Conservation (phyloP, 2,888 invertebrate genomes). For the Seira musarum region DNA sequence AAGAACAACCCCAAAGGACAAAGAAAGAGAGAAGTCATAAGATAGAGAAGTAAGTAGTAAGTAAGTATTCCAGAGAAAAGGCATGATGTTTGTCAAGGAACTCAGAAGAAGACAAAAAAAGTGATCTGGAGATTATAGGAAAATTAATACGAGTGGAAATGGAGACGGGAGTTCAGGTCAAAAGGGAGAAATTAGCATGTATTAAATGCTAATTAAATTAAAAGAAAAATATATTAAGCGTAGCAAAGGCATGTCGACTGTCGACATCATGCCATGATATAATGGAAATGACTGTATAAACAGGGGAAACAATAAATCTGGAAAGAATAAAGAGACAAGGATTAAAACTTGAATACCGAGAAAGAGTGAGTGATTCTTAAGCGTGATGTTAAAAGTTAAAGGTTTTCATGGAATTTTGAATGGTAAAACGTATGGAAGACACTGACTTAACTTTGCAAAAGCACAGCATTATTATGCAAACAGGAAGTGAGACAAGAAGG, state of each 20-base stretch:
- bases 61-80: background rate
- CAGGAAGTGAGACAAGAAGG: too few relatives aligned
- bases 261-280: too few relatives aligned
- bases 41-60: background rate
- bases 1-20: constrained; percentile 58
- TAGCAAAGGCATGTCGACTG: too few relatives aligned
- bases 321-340: background rate
- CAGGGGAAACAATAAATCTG: background rate
- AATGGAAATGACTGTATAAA: background rate
- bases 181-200: constrained; percentile 56
- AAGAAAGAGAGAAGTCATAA: constrained; percentile 27
- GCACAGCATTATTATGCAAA: too few relatives aligned
- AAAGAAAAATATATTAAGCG: too few relatives aligned
- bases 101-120: background rate
- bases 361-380: constrained; percentile 5
- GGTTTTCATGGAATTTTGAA: too few relatives aligned
- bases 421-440: too few relatives aligned
- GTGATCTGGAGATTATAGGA: constrained; percentile 1
- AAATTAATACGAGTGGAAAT: background rate
- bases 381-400: too few relatives aligned
- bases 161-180: constrained; percentile 42
- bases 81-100: background rate
- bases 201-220: background rate
- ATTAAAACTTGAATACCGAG: constrained; percentile 7
- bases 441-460: too few relatives aligned